Percentiles rank a stretch among this genome's conserved stretches.
Conservation (phyloP, 2,113 vertebrate genomes). For the Polyodon spathula region DNA sequence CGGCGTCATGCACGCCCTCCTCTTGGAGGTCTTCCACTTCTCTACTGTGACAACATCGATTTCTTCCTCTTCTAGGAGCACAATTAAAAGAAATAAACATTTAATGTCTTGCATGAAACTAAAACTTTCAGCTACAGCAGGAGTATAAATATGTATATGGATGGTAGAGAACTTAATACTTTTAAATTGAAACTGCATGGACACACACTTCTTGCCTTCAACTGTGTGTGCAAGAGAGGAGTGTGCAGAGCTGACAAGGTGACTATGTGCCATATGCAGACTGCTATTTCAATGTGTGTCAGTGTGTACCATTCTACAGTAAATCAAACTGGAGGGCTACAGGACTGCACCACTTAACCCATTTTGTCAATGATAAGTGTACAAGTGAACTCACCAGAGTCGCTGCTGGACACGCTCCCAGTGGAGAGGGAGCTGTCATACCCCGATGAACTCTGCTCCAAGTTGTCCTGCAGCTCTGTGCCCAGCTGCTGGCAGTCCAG, state of each 20-base stretch:
- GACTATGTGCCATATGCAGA: not conserved
- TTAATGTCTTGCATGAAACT: no score
- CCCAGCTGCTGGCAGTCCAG: conserved; percentile 35
- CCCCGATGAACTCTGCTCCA: conserved; percentile 42
- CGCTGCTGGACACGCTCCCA: conserved; percentile 48
- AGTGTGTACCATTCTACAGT: not conserved
- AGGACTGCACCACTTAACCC: no score
- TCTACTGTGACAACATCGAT: conserved; percentile 62
- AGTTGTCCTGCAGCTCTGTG: conserved; percentile 26
- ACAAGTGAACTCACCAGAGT: conserved; percentile 52
- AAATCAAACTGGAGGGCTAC: no score
- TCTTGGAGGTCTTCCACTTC: conserved; percentile 3
- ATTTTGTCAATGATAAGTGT: not conserved
- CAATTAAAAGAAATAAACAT: no score
- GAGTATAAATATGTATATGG: not conserved
- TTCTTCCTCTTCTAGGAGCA: conserved; percentile 52
- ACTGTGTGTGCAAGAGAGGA: not conserved
- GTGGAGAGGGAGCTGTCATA: conserved; percentile 48
- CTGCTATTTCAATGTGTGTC: no score
- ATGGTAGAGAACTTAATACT: not conserved
- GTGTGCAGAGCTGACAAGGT: not conserved
- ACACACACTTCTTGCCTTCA: not conserved
- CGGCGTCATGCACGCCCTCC: conserved; percentile 24
- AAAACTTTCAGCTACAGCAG: not conserved
- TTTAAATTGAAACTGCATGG: not conserved